These are phyloP conservation scores for Thymallus thymallus DNA, from an alignment of 2,113 vertebrate genomes.

Conservation along the genomic window DNA sequence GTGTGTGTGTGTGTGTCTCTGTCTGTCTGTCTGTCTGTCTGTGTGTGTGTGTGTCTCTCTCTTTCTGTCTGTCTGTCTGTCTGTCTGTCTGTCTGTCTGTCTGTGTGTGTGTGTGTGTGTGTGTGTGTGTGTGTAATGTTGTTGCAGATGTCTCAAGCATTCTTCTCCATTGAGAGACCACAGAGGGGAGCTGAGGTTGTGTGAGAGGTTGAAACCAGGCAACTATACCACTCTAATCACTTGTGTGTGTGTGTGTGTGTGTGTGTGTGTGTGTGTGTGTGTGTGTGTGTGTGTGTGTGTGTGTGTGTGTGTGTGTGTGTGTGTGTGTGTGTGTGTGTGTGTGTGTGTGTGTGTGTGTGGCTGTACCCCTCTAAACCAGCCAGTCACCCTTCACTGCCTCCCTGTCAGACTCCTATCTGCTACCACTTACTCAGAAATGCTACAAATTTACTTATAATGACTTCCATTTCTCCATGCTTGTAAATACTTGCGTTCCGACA, in stretches of 20 bases:
- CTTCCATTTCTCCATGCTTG: slow-evolving; percentile 72
- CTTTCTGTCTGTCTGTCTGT: too few relatives aligned
- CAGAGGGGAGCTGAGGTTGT: slow-evolving; percentile 41
- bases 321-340: too few relatives aligned
- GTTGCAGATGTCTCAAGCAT: slow-evolving; percentile 54
- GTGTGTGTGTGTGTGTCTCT: too few relatives aligned
- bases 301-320: too few relatives aligned
- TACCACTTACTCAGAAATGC: slow-evolving; percentile 80
- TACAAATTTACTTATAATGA: slow-evolving; percentile 77
- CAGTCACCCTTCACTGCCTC: slow-evolving; percentile 55
- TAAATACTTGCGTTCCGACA: slow-evolving; percentile 78
- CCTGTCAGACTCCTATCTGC: slow-evolving; percentile 69
- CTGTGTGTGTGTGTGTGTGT: too few relatives aligned
- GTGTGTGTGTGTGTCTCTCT: too few relatives aligned
- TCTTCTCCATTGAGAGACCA: slow-evolving; percentile 49
- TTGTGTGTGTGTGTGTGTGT: too few relatives aligned
- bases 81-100: too few relatives aligned
- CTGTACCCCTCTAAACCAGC: slow-evolving; percentile 53
- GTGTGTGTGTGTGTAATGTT: not conserved
- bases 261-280: too few relatives aligned
- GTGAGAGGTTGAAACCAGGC: slow-evolving; percentile 23
- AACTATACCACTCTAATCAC: slow-evolving; percentile 13
- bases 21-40: too few relatives aligned
- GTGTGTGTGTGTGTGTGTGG: too few relatives aligned
- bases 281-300: too few relatives aligned